Evolutionary conservation across 2,888 invertebrate species (phyloP).

Genomic region (Cheilosia urbana): DNA sequence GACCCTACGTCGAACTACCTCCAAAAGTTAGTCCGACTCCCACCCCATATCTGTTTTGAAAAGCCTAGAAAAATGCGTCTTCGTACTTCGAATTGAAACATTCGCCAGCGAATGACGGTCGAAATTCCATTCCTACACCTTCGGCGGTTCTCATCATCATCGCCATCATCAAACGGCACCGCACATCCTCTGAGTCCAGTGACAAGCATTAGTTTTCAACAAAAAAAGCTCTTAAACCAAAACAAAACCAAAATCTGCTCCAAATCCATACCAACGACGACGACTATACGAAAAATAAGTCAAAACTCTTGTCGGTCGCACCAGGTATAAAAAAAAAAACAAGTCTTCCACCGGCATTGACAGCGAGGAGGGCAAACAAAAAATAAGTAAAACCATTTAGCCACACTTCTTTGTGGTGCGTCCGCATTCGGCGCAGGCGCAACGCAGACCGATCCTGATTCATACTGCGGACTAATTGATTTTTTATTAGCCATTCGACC

Average conservation of each 20-base stretch:
- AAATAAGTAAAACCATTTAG: slow-evolving; percentile 65
- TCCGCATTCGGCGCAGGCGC: slow-evolving; percentile 28
- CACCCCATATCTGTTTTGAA: too few relatives aligned
- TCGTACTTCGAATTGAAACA: too few relatives aligned
- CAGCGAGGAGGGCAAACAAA: slow-evolving; percentile 26
- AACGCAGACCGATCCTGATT: slow-evolving; percentile 60
- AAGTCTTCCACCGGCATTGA: slow-evolving; percentile 10
- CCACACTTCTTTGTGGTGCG: slow-evolving; percentile 69
- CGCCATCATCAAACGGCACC: slow-evolving; percentile 46
- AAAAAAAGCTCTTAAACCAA: slow-evolving; percentile 64
- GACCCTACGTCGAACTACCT: too few relatives aligned
- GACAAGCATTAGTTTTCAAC: slow-evolving; percentile 44
- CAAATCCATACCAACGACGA: slow-evolving; percentile 39
- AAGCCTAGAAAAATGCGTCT: too few relatives aligned
- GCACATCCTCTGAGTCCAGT: slow-evolving; percentile 27
- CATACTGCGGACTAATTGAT: slow-evolving; percentile 71
- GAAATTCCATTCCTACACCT: slow-evolving; percentile 59
- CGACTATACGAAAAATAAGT: slow-evolving; percentile 52
- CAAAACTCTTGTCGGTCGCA: slow-evolving; percentile 62
- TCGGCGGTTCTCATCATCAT: slow-evolving; percentile 32
- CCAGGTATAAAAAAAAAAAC: slow-evolving; percentile 23
- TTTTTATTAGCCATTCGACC: slow-evolving; percentile 75
- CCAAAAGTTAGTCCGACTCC: too few relatives aligned
- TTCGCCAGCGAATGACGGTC: too few relatives aligned
- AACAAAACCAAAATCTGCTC: slow-evolving; percentile 53